These are phyloP conservation scores for Pampus argenteus DNA, from an alignment of 2,797 vertebrate species.

Conservation along the genomic window DNA sequence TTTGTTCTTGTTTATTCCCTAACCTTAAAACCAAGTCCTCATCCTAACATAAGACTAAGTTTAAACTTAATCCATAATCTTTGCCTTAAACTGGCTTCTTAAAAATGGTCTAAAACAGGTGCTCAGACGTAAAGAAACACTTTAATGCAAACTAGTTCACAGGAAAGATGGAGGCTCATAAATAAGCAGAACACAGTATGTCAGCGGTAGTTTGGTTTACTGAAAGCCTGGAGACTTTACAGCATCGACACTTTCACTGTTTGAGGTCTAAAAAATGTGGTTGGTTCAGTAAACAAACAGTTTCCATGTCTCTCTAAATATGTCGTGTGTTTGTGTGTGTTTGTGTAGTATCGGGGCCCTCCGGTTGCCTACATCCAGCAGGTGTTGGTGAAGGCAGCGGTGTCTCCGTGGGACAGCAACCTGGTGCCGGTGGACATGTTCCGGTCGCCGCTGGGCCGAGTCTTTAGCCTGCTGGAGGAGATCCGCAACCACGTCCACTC, in stretches of 20 bases:
- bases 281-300: neutral
- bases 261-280: neutral
- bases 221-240: neutral
- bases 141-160: neutral
- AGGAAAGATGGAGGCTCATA: slow-evolving; percentile 24
- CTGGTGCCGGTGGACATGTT: slow-evolving; percentile 94
- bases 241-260: neutral
- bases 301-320: neutral
- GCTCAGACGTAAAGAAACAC: slow-evolving; percentile 72
- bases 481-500: slow-evolving; percentile 93
- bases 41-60: neutral
- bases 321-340: slow-evolving; percentile 15
- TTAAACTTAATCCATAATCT: neutral
- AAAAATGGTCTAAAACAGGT: neutral
- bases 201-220: slow-evolving; percentile 22
- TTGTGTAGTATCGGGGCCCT: slow-evolving; percentile 89
- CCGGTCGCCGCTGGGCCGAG: slow-evolving; percentile 91
- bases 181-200: slow-evolving; percentile 11
- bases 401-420: slow-evolving; percentile 95
- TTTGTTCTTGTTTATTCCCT: neutral
- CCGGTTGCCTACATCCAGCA: slow-evolving; percentile 98
- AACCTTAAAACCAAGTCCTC: neutral
- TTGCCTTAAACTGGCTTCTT: neutral
- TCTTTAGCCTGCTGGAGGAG: slow-evolving; percentile 95
- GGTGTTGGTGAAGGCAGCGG: slow-evolving; percentile 94